A percentile compares a stretch with the other conserved stretches of the same genome.
phyloP scores from a whole-genome alignment of 2,113 vertebrate species.

The Ceyx cyanopectus region DNA sequence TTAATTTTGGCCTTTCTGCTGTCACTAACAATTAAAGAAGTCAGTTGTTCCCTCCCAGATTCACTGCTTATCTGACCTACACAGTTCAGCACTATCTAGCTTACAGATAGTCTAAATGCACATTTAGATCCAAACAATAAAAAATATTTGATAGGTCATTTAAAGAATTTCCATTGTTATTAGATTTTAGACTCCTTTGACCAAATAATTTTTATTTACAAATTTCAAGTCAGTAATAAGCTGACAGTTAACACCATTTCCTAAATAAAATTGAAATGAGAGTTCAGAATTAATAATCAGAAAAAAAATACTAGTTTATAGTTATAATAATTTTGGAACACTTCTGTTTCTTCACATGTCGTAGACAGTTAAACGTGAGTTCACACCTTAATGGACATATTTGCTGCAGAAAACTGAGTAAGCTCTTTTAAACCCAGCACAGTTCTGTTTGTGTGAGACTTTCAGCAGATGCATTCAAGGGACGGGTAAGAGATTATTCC shows the following conservation, averaged over 20 bases:
- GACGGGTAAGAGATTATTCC: conserved; percentile 6
- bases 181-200: background rate
- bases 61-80: background rate
- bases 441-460: background rate
- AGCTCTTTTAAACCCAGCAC: background rate
- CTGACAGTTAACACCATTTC: background rate
- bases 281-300: background rate
- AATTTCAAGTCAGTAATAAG: background rate
- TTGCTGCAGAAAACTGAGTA: background rate
- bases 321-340: background rate
- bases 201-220: background rate
- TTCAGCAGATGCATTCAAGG: background rate
- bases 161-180: background rate
- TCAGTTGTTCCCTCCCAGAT: background rate
- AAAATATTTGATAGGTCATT: background rate
- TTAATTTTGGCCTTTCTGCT: background rate
- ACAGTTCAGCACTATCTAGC: background rate
- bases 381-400: background rate
- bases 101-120: background rate
- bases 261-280: background rate
- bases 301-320: background rate
- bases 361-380: background rate
- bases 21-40: background rate
- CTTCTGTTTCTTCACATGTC: conserved; percentile 14
- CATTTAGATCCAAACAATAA: background rate